These are phyloP conservation scores for Polyploca ridens DNA, from an alignment of 2,888 invertebrate genomes.

Conservation along the genomic window DNA sequence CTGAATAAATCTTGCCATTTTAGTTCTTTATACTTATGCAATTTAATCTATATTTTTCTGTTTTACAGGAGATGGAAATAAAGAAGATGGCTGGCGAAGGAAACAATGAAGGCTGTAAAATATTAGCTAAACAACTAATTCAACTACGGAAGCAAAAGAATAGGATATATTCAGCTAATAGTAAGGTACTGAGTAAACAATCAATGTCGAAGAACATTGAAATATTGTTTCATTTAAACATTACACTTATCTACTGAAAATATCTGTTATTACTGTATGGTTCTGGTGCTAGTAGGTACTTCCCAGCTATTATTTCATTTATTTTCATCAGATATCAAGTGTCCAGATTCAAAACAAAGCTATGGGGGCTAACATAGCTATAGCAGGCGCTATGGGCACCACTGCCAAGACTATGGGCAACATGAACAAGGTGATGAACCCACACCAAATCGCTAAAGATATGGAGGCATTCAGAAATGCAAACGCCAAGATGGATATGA, in stretches of 20 bases:
- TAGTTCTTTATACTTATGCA: too few relatives aligned
- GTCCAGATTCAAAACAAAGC: constrained; percentile 94
- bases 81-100: constrained; percentile 95
- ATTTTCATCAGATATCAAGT: constrained; percentile 82
- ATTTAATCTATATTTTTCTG: neutral
- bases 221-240: neutral
- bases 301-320: constrained; percentile 11
- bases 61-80: constrained; percentile 91
- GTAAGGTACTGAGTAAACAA: constrained; percentile 83
- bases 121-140: constrained; percentile 95
- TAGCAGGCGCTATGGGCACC: constrained; percentile 94
- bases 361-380: constrained; percentile 94
- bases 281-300: too few relatives aligned
- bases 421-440: constrained; percentile 95
- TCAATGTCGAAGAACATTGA: neutral
- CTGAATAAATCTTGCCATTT: too few relatives aligned
- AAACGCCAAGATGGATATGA: constrained; percentile 96
- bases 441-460: constrained; percentile 92
- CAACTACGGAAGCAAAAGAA: constrained; percentile 94
- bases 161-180: constrained; percentile 91
- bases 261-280: neutral
- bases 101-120: constrained; percentile 91
- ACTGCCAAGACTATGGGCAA: constrained; percentile 95
- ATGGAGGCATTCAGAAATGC: constrained; percentile 94
- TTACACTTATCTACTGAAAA: too few relatives aligned